Base-by-base conservation (phyloP, 2,888 invertebrate genomes). In the Auanema freiburgensis region DNA sequence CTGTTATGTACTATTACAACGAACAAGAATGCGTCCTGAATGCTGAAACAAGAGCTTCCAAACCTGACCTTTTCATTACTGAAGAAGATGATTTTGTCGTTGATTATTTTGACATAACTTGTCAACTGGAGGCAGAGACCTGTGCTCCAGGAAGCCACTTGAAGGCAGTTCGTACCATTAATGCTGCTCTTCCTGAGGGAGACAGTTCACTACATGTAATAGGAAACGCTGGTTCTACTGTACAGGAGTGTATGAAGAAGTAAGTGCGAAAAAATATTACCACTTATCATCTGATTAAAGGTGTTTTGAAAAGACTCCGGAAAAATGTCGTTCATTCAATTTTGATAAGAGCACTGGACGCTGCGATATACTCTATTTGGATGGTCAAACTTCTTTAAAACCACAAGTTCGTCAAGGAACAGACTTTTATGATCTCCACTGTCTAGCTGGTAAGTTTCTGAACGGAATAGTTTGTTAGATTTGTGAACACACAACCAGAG, bases 1-100 rank as follows among this genome's bases (percentile, higher is more conserved):
- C 83, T 10, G 83, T 77, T 44, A 83, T 83, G 83, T 83, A 83
- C 72, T 83, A 83, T 68, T 83, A 83, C 77, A 81, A 81, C 59
- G 81, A 83, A 57, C 74, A 74, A 60, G 83, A 83, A 65, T 83
- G 83, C 69, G 83, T 83, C 63, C 64, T 83, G 53, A 83, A 83
- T 65, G 76, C 79, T 14, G 83, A 83, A 59, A 74, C 76, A n/a
- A 68, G 79, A 49, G 63, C 57, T 40, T 71, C 77, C 44, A 78
- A 82, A 65, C 81, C 83, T 24, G 81, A 83, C 43, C 65, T 83
- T 18, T 80, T 83, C 74, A 79, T 81, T 43, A 74, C 79, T 41
- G 83, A 83, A 61, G 76, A 74, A 60, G 77, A 77, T 5, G 78
- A 77, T 42, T 76, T 75, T 69, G 59, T 67, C 49, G 80, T 82